phyloP scores from a whole-genome alignment of 2,888 invertebrate genomes.

The Lagria hirta region DNA sequence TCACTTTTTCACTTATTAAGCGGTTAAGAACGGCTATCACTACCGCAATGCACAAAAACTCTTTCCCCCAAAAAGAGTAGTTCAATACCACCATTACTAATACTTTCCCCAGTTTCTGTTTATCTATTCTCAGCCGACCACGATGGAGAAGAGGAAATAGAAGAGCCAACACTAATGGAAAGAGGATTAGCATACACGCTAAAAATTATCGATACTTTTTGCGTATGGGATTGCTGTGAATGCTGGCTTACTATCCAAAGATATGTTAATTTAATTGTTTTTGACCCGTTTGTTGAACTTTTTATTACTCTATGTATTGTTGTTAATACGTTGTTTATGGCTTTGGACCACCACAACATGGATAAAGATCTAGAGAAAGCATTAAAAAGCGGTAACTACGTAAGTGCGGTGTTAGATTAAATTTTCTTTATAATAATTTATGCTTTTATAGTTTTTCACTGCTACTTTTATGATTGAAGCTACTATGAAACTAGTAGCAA shows the following conservation, averaged over 20 bases:
- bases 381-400: slow-evolving; percentile 92
- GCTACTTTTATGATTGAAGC: slow-evolving; percentile 97
- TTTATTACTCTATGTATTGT: slow-evolving; percentile 98
- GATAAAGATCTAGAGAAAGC: slow-evolving; percentile 81
- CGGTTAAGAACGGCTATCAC: slow-evolving; percentile 52
- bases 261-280: slow-evolving; percentile 86
- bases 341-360: slow-evolving; percentile 94
- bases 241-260: slow-evolving; percentile 90
- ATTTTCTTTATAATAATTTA: background rate
- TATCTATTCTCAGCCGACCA: slow-evolving; percentile 94
- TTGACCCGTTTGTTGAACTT: slow-evolving; percentile 97
- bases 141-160: slow-evolving; percentile 65
- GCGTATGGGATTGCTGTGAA: slow-evolving; percentile 97
- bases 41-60: slow-evolving; percentile 54
- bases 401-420: too few species aligned
- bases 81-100: slow-evolving; percentile 61
- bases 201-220: slow-evolving; percentile 86
- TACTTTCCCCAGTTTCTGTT: slow-evolving; percentile 88
- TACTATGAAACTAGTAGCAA: slow-evolving; percentile 89
- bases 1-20: slow-evolving; percentile 46
- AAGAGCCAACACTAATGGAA: slow-evolving; percentile 87
- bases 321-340: slow-evolving; percentile 97
- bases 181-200: slow-evolving; percentile 73
- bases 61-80: slow-evolving; percentile 64
- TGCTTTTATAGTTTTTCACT: slow-evolving; percentile 87